Evolutionary conservation across 1,140 invertebrate genomes (phyloP).

Genomic region (Lasioglossum baleicum): DNA sequence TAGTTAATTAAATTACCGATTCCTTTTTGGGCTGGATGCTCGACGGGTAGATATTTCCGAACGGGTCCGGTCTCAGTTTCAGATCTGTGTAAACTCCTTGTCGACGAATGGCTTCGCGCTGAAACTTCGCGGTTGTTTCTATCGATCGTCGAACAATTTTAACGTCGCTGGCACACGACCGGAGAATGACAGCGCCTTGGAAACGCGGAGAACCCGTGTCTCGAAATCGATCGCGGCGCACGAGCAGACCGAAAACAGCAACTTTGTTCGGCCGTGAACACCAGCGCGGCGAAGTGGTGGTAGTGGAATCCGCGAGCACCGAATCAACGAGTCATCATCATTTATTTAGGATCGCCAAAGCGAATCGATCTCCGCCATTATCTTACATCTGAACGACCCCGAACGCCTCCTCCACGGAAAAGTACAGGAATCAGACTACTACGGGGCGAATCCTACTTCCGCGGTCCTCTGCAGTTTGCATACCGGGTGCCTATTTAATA

Average conservation of each 20-base stretch:
- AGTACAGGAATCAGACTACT: too few species aligned
- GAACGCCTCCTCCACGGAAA: too few species aligned
- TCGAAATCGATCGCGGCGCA: background rate
- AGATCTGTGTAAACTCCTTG: too few species aligned
- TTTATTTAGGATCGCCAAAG: slow-evolving; percentile 13
- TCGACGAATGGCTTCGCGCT: too few species aligned
- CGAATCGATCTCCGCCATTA: slow-evolving; percentile 17
- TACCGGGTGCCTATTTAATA: too few species aligned
- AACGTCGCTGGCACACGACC: background rate
- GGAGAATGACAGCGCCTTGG: background rate
- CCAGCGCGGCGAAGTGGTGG: too few species aligned
- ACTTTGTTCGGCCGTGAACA: background rate
- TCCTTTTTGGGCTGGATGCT: background rate
- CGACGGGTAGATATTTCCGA: too few species aligned
- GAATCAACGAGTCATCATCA: background rate
- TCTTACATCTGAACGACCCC: background rate
- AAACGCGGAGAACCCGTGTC: background rate
- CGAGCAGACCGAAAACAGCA: background rate
- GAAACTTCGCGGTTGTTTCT: too few species aligned
- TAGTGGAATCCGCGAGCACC: too few species aligned
- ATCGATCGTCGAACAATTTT: slow-evolving; percentile 1
- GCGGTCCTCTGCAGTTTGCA: too few species aligned
- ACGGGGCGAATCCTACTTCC: too few species aligned
- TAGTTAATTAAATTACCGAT: background rate
- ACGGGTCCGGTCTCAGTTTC: too few species aligned